phyloP scores from a whole-genome alignment of 1,140 invertebrate species.

The Daktulosphaira vitifoliae region DNA sequence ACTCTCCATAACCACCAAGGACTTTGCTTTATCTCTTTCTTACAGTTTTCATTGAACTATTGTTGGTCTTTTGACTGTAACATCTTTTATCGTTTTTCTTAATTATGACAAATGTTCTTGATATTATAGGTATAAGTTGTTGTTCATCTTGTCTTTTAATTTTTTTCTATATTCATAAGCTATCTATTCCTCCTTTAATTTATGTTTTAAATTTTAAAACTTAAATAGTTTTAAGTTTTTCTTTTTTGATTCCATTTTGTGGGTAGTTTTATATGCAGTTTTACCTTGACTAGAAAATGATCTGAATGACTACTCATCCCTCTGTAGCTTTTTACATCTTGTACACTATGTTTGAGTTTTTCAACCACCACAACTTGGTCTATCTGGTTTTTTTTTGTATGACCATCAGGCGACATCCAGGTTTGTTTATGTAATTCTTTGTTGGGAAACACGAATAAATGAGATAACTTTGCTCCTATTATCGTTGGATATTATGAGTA shows the following conservation, averaged over 20 bases:
- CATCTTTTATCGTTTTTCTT: background rate
- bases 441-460: conserved; percentile 36
- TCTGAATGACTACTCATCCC: background rate
- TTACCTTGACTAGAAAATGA: background rate
- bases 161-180: background rate
- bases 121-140: background rate
- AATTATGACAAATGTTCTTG: background rate
- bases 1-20: background rate
- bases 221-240: background rate
- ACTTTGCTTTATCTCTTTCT: background rate
- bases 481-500: conserved; percentile 37
- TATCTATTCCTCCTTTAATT: background rate
- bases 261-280: background rate
- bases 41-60: background rate
- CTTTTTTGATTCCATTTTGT: background rate
- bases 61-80: background rate
- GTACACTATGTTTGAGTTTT: conserved; percentile 10
- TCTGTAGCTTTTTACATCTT: conserved; percentile 26
- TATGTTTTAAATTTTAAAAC: no score
- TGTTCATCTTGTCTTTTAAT: background rate
- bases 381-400: conserved; percentile 36
- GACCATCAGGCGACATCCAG: conserved; percentile 36
- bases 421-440: conserved; percentile 38
- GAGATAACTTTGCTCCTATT: conserved; percentile 36
- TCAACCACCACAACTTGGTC: conserved; percentile 35